A percentile compares a stretch with the other conserved stretches of the same genome.
Conservation (phyloP, 1,140 invertebrate species). For the Brachionus plicatilis region DNA sequence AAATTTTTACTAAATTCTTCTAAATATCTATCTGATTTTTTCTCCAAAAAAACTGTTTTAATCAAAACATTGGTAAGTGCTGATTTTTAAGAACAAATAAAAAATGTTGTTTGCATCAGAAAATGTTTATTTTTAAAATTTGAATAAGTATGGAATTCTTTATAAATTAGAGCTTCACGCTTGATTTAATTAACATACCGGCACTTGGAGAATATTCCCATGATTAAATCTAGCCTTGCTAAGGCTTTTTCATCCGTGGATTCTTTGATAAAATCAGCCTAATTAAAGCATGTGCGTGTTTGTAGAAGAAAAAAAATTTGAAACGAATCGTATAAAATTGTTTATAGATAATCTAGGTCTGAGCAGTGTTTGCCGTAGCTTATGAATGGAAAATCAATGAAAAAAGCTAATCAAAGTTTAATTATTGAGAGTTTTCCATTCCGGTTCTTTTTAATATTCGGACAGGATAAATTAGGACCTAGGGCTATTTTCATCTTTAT, state of each 20-base stretch:
- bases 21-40: neutral
- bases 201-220: neutral
- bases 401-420: slow-evolving; percentile 21
- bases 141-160: too few species aligned
- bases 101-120: too few species aligned
- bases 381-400: neutral
- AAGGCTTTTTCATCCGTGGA: neutral
- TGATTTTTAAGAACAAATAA: too few species aligned
- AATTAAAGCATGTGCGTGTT: slow-evolving; percentile 25
- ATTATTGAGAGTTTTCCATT: neutral
- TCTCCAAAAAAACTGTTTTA: too few species aligned
- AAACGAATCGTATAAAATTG: neutral
- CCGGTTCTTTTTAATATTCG: slow-evolving; percentile 1
- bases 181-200: neutral
- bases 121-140: too few species aligned
- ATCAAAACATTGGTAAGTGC: too few species aligned
- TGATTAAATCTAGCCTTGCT: neutral
- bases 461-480: neutral
- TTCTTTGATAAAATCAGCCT: neutral
- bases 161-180: neutral
- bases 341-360: neutral
- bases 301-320: neutral
- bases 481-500: neutral
- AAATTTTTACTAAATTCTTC: neutral
- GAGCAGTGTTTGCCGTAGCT: neutral